Percentiles rank a stretch among this genome's conserved stretches.
Evolutionary conservation across 2,888 invertebrate species (phyloP).

Genomic region (Leptinotarsa rubiginosa): DNA sequence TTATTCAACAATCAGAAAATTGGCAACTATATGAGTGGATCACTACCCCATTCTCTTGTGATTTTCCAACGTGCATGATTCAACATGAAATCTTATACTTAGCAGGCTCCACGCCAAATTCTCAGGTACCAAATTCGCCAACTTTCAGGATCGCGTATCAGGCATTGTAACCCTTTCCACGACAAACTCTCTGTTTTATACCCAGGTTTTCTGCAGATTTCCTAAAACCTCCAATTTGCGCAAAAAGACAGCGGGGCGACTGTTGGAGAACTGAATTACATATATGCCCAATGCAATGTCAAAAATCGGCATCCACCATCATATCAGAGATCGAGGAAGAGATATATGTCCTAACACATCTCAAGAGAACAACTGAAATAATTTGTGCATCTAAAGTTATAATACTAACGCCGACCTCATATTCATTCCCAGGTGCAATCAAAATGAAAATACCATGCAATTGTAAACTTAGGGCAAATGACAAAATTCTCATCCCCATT

Average conservation of each 20-base stretch:
- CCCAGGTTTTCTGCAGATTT: slow-evolving; percentile 41
- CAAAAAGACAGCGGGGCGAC: slow-evolving; percentile 41
- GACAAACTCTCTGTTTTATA: slow-evolving; percentile 42
- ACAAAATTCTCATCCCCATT: too few species aligned
- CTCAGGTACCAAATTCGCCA: slow-evolving; percentile 24
- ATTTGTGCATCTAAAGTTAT: too few species aligned
- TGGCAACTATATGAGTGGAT: slow-evolving; percentile 40
- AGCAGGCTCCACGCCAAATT: slow-evolving; percentile 8
- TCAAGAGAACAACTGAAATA: not conserved
- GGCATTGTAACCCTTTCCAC: slow-evolving; percentile 38
- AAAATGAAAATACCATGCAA: too few species aligned
- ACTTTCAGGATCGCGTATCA: slow-evolving; percentile 39
- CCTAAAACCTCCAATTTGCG: slow-evolving; percentile 36
- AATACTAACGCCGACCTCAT: too few species aligned
- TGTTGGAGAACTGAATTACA: slow-evolving; percentile 36
- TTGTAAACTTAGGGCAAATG: too few species aligned
- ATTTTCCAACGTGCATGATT: slow-evolving; percentile 40
- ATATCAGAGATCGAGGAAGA: slow-evolving; percentile 42
- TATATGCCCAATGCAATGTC: slow-evolving; percentile 43
- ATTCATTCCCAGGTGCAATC: too few species aligned
- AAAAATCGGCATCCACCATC: slow-evolving; percentile 27
- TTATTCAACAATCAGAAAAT: slow-evolving; percentile 17
- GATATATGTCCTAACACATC: slow-evolving; percentile 32
- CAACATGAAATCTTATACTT: slow-evolving; percentile 28
- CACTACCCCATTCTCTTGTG: slow-evolving; percentile 44